phyloP scores from a whole-genome alignment of 2,113 vertebrate genomes.

The Baryphthengus martii region DNA sequence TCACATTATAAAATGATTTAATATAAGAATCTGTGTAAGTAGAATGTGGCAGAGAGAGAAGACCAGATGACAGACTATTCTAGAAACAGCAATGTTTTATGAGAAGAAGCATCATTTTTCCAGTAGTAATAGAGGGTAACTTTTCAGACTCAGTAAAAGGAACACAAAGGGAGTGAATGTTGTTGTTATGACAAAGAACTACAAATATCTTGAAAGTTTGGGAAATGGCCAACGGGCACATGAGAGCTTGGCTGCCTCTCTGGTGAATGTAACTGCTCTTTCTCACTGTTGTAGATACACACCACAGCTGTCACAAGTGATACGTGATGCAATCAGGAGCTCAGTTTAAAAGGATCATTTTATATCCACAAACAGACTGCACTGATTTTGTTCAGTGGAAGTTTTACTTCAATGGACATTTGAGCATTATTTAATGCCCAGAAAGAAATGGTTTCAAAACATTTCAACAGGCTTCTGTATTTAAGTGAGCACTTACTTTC shows the following conservation, averaged over 20 bases:
- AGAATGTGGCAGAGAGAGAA: background rate
- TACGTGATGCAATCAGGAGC: background rate
- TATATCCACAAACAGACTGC: background rate
- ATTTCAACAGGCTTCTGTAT: background rate
- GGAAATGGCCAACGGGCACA: background rate
- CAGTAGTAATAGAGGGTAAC: background rate
- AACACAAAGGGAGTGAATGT: background rate
- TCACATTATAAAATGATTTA: background rate
- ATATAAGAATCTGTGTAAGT: background rate
- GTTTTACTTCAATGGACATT: background rate
- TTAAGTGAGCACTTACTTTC: background rate
- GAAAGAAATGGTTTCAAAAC: background rate
- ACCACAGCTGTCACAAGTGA: background rate
- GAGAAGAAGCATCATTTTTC: background rate
- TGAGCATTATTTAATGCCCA: background rate
- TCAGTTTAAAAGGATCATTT: background rate
- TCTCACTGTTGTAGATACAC: background rate
- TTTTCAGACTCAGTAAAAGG: background rate
- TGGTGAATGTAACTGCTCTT: background rate
- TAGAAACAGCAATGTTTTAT: background rate
- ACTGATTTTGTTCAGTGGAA: background rate
- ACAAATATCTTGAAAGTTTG: background rate
- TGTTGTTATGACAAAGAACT: background rate
- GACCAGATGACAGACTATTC: background rate
- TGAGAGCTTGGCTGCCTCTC: rapidly evolving